phyloP scores from a whole-genome alignment of 2,888 invertebrate genomes.

The Hoplodrina blanda region DNA sequence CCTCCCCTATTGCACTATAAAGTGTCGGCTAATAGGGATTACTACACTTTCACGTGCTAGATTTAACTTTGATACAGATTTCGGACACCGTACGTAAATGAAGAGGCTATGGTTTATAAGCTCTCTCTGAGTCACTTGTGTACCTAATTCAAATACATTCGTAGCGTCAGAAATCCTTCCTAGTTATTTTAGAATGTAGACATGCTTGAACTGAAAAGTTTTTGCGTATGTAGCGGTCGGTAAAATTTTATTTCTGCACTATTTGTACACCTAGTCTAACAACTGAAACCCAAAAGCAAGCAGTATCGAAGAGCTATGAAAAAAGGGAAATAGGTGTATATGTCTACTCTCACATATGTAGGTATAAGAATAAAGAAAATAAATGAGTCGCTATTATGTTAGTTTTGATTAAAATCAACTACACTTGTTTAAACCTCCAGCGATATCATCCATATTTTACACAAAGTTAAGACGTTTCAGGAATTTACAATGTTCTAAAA shows the following conservation, averaged over 20 bases:
- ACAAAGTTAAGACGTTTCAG: slow-evolving; percentile 31
- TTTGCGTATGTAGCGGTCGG: neutral
- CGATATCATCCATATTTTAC: slow-evolving; percentile 23
- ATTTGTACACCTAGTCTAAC: neutral
- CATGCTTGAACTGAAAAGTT: neutral
- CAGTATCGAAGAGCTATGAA: neutral
- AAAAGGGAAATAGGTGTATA: too few species aligned
- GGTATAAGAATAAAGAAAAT: neutral
- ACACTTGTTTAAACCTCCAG: slow-evolving; percentile 26
- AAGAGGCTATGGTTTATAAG: slow-evolving; percentile 29
- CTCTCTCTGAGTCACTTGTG: neutral
- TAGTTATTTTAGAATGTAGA: neutral
- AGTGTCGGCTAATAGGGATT: slow-evolving; percentile 87
- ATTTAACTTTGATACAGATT: slow-evolving; percentile 78
- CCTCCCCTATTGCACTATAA: slow-evolving; percentile 84
- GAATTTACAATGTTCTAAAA: slow-evolving; percentile 51
- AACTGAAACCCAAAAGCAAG: neutral
- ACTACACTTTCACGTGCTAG: slow-evolving; percentile 80
- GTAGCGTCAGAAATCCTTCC: neutral
- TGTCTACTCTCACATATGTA: too few species aligned
- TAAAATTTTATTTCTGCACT: neutral
- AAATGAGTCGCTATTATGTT: neutral
- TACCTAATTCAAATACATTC: slow-evolving; percentile 13
- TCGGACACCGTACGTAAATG: slow-evolving; percentile 64
- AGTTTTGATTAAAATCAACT: slow-evolving; percentile 20